A percentile compares a stretch with the other conserved stretches of the same genome.
Evolutionary conservation across 2,113 vertebrate genomes (phyloP).

Genomic region (Tonatia bakeri): DNA sequence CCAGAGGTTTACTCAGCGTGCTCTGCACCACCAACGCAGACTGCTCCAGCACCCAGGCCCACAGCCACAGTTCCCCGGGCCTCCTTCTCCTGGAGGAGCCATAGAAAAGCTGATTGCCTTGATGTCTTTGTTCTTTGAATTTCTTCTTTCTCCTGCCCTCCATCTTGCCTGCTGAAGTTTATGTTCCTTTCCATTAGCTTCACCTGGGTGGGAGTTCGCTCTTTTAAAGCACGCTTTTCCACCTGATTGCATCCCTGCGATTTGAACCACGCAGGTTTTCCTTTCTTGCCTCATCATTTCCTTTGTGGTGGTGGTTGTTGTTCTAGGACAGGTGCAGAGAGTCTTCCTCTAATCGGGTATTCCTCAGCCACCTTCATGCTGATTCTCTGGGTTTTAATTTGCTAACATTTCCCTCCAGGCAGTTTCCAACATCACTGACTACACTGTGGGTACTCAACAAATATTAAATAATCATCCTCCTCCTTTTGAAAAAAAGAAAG

Average conservation of each 20-base stretch:
- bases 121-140: constrained; percentile 60
- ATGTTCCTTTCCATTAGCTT: constrained; percentile 48
- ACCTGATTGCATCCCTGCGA: neutral
- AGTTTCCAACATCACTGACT: constrained; percentile 62
- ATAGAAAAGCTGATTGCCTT: neutral
- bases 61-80: neutral
- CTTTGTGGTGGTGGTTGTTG: neutral
- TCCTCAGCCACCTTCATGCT: constrained; percentile 47
- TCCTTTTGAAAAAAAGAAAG: constrained; percentile 26
- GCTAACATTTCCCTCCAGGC: constrained; percentile 68
- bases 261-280: constrained; percentile 39
- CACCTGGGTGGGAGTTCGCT: constrained; percentile 10
- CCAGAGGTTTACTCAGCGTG: neutral
- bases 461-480: constrained; percentile 74
- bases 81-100: neutral
- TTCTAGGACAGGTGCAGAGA: constrained; percentile 8
- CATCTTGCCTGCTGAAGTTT: constrained; percentile 35
- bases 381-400: constrained; percentile 73
- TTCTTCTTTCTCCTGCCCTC: constrained; percentile 23
- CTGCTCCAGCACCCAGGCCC: neutral
- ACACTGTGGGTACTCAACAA: constrained; percentile 72
- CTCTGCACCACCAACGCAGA: rapidly evolving
- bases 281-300: neutral
- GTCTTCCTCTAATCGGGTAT: constrained; percentile 54
- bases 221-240: constrained; percentile 53